Percentiles rank a stretch among this genome's conserved stretches.
phyloP scores from a whole-genome alignment of 2,113 vertebrate species.

The Panthera tigris region DNA sequence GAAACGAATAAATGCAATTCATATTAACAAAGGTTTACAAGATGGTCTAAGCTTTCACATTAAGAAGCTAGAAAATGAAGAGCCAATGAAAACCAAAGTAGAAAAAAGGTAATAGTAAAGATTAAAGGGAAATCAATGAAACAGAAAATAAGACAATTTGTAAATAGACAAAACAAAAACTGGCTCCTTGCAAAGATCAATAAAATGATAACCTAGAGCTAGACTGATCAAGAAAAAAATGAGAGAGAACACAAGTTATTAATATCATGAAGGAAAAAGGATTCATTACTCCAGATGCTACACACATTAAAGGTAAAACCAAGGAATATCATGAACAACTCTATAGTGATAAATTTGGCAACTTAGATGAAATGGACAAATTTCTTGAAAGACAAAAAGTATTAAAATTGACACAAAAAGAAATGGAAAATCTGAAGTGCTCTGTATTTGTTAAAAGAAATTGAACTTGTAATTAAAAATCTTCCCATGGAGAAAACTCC shows the following conservation, averaged over 20 bases:
- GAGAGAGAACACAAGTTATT: neutral
- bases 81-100: neutral
- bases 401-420: neutral
- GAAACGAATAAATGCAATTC: neutral
- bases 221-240: neutral
- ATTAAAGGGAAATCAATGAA: neutral
- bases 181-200: neutral
- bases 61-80: neutral
- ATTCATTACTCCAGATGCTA: neutral
- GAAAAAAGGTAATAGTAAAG: neutral
- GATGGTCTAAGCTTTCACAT: neutral
- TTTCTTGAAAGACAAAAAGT: constrained; percentile 16
- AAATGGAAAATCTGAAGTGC: neutral
- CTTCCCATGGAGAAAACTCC: neutral
- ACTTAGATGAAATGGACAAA: neutral
- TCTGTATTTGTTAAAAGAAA: constrained; percentile 36
- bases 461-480: constrained; percentile 9
- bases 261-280: neutral
- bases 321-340: neutral
- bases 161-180: neutral
- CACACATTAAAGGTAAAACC: neutral
- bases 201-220: neutral
- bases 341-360: neutral
- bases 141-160: neutral
- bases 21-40: constrained; percentile 15